Conservation (phyloP, 2,113 vertebrate species). For the Polypterus senegalus region DNA sequence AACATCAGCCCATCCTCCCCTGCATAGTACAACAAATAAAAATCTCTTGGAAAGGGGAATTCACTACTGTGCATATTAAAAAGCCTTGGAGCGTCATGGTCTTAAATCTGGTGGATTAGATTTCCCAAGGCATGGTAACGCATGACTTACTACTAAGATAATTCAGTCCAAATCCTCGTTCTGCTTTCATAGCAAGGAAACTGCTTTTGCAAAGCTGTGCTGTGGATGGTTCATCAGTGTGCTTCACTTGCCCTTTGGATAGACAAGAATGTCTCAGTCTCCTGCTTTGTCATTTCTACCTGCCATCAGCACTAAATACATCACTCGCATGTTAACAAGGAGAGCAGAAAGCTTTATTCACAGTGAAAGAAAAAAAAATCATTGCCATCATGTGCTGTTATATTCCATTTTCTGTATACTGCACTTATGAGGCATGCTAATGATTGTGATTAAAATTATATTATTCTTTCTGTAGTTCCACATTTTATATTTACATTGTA, state of each 20-base stretch:
- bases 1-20: slow-evolving; percentile 22
- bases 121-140: slow-evolving; percentile 15
- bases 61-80: slow-evolving; percentile 10
- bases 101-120: slow-evolving; percentile 16
- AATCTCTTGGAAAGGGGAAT: slow-evolving; percentile 18
- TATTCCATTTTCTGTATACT: too few species aligned
- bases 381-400: too few species aligned
- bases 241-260: not conserved
- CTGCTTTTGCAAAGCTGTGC: slow-evolving; percentile 9
- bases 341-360: too few species aligned
- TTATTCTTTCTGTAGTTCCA: too few species aligned
- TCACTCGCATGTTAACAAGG: not conserved
- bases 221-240: not conserved
- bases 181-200: slow-evolving; percentile 14
- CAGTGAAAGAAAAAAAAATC: too few species aligned
- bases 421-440: too few species aligned
- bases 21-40: slow-evolving; percentile 35
- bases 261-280: not conserved
- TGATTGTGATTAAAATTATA: too few species aligned
- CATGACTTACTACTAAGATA: slow-evolving; percentile 17
- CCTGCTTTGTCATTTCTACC: slow-evolving; percentile 1
- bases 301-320: slow-evolving; percentile 2
- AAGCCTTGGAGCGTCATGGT: not conserved
- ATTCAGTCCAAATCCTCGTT: slow-evolving; percentile 23
- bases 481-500: too few species aligned